A percentile compares a stretch with the other conserved stretches of the same genome.
Evolutionary conservation across 2,797 vertebrate species (phyloP).

Genomic region (Darevskia mixta): DNA sequence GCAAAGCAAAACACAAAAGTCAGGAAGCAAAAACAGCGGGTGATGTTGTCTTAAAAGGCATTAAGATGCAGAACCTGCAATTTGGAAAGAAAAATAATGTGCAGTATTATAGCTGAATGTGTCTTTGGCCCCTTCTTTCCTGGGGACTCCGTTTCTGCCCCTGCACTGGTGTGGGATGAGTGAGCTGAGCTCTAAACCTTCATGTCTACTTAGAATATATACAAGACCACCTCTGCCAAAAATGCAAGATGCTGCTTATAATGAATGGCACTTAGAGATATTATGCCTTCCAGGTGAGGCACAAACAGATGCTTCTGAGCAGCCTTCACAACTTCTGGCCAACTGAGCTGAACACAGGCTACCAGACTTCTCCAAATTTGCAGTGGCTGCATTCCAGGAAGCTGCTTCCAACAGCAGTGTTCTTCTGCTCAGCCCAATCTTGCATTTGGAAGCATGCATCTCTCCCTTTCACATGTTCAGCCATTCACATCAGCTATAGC

Average conservation of each 20-base stretch:
- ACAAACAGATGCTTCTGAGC: background rate
- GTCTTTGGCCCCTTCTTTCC: too few species aligned
- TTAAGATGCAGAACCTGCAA: background rate
- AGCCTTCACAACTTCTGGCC: background rate
- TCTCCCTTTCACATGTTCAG: background rate
- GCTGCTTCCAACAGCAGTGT: background rate
- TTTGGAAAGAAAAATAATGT: background rate
- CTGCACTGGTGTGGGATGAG: too few species aligned
- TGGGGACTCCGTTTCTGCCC: too few species aligned
- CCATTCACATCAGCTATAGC: background rate
- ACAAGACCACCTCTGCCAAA: background rate
- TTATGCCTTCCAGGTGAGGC: slow-evolving; percentile 14
- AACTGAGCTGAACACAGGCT: background rate
- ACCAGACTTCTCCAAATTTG: background rate
- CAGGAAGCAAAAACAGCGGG: slow-evolving; percentile 18
- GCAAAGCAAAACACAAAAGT: slow-evolving; percentile 21
- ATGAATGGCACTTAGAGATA: background rate
- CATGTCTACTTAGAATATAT: background rate
- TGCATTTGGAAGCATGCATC: background rate
- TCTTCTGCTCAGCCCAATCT: background rate
- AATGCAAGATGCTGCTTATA: background rate
- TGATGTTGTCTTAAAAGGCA: background rate
- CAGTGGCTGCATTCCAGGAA: background rate
- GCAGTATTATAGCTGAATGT: background rate
- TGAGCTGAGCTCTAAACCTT: background rate